Evolutionary conservation across 64 coral and sea anemone species (phyloP), one percentile per base, ranked within the genome.

Genomic region (Montipora cactus): DNA sequence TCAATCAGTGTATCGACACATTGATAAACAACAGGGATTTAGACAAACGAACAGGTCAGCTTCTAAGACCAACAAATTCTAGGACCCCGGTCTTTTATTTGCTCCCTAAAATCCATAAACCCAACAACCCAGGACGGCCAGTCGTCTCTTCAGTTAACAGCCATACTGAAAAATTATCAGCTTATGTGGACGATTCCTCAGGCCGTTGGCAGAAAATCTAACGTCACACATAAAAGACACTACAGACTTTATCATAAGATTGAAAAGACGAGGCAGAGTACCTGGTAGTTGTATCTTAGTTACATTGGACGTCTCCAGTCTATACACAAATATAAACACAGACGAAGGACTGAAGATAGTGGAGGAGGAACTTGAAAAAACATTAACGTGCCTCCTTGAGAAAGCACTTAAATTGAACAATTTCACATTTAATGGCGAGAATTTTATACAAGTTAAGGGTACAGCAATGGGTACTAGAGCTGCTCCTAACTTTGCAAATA

Each of bases 71-170:
- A 90, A 53, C 57, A 44, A 66, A 79, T 13, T 90, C 88, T 21
- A 80, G 76, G 79, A 90, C 55, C 47, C 88, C 88, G 25, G 8
- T 90, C 16, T 90, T 90, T 79, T 90, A 90, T 59, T 79, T 79
- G 87, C 71, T 76, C 3, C 87, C 71, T 25, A 89, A 89, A 58
- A 89, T 89, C 50, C 87, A 78, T 78, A 90, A 90, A 79, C 72
- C 61, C 46, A 89, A 80, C 62, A 90, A 79, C 46, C 76, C 76
- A 14, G 76, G 76, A 50, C 76, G 76, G 37, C 76, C 76, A 15
- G 76, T 78, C 12, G 48, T 78, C 76, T 78, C 76, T 50, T 78
- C 76, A 19, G 76, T 78, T 47, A 1, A 78, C 16, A 78, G 76
- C 76, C 76, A 78, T 15, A 78, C 76, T 10, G 13, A 78, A 22